Evolutionary conservation across 1,140 invertebrate genomes (phyloP).

Genomic region (Drosophila orosa): DNA sequence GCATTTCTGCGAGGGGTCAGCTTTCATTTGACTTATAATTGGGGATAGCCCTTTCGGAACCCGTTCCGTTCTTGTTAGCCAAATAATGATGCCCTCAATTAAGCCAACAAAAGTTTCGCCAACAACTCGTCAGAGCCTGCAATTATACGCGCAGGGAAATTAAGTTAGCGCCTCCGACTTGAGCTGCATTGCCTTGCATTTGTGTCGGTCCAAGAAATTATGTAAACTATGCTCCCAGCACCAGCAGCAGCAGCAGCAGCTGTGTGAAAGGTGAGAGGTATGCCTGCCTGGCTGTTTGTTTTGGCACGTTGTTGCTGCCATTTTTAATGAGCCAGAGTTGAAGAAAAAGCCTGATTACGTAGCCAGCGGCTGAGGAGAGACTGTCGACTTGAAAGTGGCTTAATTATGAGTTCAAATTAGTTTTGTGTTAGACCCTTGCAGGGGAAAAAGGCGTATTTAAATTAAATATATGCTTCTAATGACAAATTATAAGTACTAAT

Average conservation of each 20-base stretch:
- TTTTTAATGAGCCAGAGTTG: conserved; percentile 67
- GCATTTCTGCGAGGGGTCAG: conserved; percentile 13
- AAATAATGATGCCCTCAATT: conserved; percentile 78
- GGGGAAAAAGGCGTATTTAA: not conserved
- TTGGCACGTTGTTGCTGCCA: conserved; percentile 19
- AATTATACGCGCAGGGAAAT: conserved; percentile 68
- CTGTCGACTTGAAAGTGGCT: conserved; percentile 41
- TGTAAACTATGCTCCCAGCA: conserved; percentile 51
- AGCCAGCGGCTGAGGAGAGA: not conserved
- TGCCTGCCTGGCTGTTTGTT: conserved; percentile 63
- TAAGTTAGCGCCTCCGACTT: conserved; percentile 59
- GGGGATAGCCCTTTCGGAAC: conserved; percentile 25
- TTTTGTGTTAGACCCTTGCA: conserved; percentile 28
- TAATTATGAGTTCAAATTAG: conserved; percentile 76
- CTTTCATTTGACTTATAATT: conserved; percentile 67
- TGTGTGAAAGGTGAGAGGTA: conserved; percentile 64
- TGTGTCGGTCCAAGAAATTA: conserved; percentile 54
- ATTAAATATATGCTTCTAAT: not conserved
- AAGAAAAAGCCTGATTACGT: conserved; percentile 51
- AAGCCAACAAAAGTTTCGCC: conserved; percentile 63
- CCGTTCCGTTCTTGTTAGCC: conserved; percentile 24
- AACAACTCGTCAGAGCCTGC: conserved; percentile 62
- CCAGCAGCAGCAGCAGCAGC: conserved; percentile 2
- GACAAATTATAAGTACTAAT: not conserved
- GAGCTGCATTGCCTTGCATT: conserved; percentile 49